Evolutionary conservation across 2,888 invertebrate species (phyloP).

Genomic region (Siphlonurus alternatus): DNA sequence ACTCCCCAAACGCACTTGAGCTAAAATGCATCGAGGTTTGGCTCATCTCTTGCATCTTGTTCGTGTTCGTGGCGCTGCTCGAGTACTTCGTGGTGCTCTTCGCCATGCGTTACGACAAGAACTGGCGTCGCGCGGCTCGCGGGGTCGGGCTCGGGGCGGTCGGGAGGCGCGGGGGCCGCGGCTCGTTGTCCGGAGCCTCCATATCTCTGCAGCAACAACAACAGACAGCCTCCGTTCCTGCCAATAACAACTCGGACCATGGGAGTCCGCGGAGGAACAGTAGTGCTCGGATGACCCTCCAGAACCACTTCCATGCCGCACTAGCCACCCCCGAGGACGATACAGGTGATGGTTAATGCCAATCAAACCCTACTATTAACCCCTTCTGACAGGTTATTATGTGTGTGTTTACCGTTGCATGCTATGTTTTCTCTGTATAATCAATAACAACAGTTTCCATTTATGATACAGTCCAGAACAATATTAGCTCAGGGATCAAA

Average conservation of each 20-base stretch:
- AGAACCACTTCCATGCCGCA: background rate
- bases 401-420: too few species aligned
- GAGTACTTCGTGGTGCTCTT: conserved; percentile 47
- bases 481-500: too few species aligned
- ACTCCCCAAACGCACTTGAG: conserved; percentile 44
- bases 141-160: conserved; percentile 12
- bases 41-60: conserved; percentile 46
- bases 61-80: conserved; percentile 43
- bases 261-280: background rate
- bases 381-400: too few species aligned
- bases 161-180: conserved; percentile 21
- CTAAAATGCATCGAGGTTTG: conserved; percentile 47
- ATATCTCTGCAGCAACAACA: conserved; percentile 31
- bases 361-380: too few species aligned
- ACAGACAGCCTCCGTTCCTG: conserved; percentile 19
- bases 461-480: too few species aligned
- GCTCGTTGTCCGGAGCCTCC: conserved; percentile 16
- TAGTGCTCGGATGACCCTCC: background rate
- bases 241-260: background rate
- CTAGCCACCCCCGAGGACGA: background rate
- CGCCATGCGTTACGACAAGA: conserved; percentile 46
- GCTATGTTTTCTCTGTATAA: too few species aligned
- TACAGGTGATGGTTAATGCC: too few species aligned
- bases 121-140: conserved; percentile 31
- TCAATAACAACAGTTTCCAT: too few species aligned